Evolutionary conservation across 2,888 invertebrate genomes (phyloP), one percentile per base, ranked within the genome.

Genomic region (Lasioglossum malachurum): DNA sequence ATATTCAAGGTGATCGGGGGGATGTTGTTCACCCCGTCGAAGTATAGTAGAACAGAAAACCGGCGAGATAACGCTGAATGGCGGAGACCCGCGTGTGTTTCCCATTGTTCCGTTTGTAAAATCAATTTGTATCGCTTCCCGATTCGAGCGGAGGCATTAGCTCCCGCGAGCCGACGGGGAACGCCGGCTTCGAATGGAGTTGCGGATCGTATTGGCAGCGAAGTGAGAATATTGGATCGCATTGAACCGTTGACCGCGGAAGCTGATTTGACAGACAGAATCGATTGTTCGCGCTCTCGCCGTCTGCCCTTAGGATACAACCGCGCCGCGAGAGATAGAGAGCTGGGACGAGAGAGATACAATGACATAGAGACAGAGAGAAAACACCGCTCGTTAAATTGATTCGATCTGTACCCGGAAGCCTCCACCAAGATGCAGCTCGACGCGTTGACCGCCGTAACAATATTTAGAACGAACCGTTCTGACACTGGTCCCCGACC

Each of bases 161-260:
- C 89, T 81, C 88, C 75, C 78, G 83, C 89, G 87, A 75, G 82
- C 82, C 84, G 90, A 88, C 84, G 87, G 83, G 44, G 86, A 84
- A 31, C 71, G 46, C 73, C 73, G 31, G 49, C 49, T 80, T 74
- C 89, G 85, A 90, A 90, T 87, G 87, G 90, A 89, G 89, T 87
- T 91, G 90, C 90, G 91, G 87, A 90, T 91, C 89, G 90, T 90
- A 89, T 91, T 91, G 92, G 92, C 93, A 91, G 88, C 92, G 89
- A 90, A 91, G 92, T 92, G 94, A 92, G 93, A 93, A 93, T 93
- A 93, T 93, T 93, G 91, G 90, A 93, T 93, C 92, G 92, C 91
- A 93, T 90, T 89, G 91, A 91, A 92, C 89, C 91, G 90, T 93
- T 92, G 92, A 93, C 92, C 92, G 91, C 92, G 88, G 89, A 93